These are phyloP conservation scores for Siphamia tubifer DNA, from an alignment of 2,113 vertebrate genomes.

Conservation along the genomic window DNA sequence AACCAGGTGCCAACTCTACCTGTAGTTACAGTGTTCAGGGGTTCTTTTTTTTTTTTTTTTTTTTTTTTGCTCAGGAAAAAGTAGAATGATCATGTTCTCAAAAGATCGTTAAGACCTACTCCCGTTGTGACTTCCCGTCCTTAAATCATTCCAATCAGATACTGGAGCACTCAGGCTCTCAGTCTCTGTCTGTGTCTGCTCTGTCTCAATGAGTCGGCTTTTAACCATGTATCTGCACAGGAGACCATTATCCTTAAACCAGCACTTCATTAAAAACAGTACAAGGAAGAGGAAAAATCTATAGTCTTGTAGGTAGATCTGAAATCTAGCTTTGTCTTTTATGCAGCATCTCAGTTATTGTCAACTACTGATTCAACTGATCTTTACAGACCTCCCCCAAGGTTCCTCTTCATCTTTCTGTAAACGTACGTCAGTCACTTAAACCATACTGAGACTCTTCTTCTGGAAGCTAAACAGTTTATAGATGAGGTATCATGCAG, in stretches of 20 bases:
- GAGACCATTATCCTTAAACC: slow-evolving; percentile 20
- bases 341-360: not conserved
- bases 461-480: too few relatives aligned
- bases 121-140: slow-evolving; percentile 23
- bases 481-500: too few relatives aligned
- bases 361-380: not conserved
- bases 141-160: slow-evolving; percentile 63
- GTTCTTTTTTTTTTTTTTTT: not conserved
- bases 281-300: not conserved
- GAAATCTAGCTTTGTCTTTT: not conserved
- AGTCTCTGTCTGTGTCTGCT: not conserved
- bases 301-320: not conserved
- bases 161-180: slow-evolving; percentile 44
- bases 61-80: slow-evolving; percentile 25
- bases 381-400: too few relatives aligned
- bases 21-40: slow-evolving; percentile 39
- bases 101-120: slow-evolving; percentile 31
- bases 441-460: too few relatives aligned
- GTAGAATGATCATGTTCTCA: slow-evolving; percentile 24
- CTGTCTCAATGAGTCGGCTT: slow-evolving; percentile 13
- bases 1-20: slow-evolving; percentile 47
- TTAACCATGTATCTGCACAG: slow-evolving; percentile 7
- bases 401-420: too few relatives aligned
- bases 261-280: not conserved
- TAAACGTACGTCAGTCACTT: too few relatives aligned